Conservation (phyloP, 1,140 invertebrate genomes). For the Chrysopa pallens region DNA sequence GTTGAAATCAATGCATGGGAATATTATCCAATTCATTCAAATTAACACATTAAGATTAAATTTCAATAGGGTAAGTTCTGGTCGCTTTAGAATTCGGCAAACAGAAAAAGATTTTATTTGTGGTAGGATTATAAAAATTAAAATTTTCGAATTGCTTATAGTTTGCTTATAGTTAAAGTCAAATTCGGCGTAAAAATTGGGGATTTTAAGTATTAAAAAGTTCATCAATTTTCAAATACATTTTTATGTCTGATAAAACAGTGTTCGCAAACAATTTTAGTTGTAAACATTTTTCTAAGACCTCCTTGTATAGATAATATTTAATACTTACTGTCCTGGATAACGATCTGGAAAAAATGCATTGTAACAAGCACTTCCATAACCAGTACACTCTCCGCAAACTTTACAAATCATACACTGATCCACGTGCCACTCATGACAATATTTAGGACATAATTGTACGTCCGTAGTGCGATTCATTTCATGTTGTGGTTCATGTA, state of each 20-base stretch:
- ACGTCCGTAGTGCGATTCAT: slow-evolving; percentile 21
- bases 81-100: no score
- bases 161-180: slow-evolving; percentile 8
- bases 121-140: no score
- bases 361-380: slow-evolving; percentile 68
- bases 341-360: slow-evolving; percentile 58
- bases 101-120: no score
- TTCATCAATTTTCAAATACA: no score
- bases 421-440: slow-evolving; percentile 65
- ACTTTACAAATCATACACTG: slow-evolving; percentile 79
- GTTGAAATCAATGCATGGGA: no score
- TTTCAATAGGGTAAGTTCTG: no score
- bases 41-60: no score
- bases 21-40: no score
- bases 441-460: slow-evolving; percentile 42
- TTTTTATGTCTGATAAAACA: no score
- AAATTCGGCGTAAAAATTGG: no score
- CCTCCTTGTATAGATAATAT: slow-evolving; percentile 5
- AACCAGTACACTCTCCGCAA: slow-evolving; percentile 89
- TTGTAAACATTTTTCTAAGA: not conserved
- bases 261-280: slow-evolving; percentile 1
- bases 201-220: no score
- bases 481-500: slow-evolving; percentile 4
- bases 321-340: slow-evolving; percentile 63
- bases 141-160: no score